Evolutionary conservation across 2,888 invertebrate genomes (phyloP).

Genomic region (Tachina lurida): DNA sequence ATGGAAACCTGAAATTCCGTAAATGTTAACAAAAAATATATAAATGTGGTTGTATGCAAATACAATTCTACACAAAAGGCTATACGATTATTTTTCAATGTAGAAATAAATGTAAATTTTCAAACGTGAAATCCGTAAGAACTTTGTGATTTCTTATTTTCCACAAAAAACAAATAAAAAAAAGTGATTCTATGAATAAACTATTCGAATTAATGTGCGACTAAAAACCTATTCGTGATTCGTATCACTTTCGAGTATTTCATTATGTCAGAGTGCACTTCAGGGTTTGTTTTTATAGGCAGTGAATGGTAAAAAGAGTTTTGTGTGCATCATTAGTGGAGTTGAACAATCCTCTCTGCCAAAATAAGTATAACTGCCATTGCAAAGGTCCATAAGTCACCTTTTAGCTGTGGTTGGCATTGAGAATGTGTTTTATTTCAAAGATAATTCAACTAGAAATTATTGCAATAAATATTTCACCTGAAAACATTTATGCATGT

Average conservation of each 20-base stretch:
- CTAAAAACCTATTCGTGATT: too few species aligned
- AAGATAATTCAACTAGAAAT: conserved; percentile 64
- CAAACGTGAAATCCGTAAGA: too few species aligned
- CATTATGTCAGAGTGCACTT: background rate
- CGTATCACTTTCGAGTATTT: background rate
- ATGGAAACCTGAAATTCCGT: too few species aligned
- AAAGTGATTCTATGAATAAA: too few species aligned
- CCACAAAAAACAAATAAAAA: background rate
- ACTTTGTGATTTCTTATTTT: too few species aligned
- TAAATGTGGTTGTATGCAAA: too few species aligned
- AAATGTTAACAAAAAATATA: too few species aligned
- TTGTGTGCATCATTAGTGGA: conserved; percentile 4
- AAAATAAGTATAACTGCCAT: conserved; percentile 23
- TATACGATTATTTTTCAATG: too few species aligned
- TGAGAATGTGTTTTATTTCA: conserved; percentile 66
- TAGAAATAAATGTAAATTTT: too few species aligned
- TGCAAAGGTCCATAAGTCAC: conserved; percentile 56
- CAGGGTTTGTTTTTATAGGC: background rate
- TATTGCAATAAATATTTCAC: conserved; percentile 43
- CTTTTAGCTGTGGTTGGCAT: conserved; percentile 59
- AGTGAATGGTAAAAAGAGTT: background rate
- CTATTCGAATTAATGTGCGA: background rate
- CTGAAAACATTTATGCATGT: conserved; percentile 25
- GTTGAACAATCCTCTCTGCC: background rate
- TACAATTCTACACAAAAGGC: too few species aligned